Conservation (phyloP, 2,113 vertebrate species). For the Dermatemys mawii region DNA sequence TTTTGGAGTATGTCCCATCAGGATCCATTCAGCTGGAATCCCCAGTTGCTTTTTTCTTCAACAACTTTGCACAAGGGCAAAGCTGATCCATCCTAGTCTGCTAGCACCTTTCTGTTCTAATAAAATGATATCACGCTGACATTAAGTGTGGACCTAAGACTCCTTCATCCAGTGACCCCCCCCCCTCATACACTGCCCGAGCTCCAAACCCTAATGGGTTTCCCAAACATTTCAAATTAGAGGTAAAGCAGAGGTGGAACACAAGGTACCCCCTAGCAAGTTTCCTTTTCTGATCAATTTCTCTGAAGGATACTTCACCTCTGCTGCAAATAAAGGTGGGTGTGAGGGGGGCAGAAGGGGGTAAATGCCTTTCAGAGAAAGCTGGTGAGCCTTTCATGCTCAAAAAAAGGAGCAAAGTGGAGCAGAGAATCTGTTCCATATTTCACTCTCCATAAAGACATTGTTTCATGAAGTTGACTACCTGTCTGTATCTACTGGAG, state of each 20-base stretch:
- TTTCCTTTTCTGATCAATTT: not conserved
- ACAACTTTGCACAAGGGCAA: not conserved
- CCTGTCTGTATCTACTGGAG: not conserved
- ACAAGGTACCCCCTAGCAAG: not conserved
- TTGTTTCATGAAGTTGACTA: not conserved
- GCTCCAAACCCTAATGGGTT: not conserved
- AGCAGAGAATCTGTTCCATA: not conserved
- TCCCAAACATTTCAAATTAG: not conserved
- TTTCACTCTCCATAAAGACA: not conserved
- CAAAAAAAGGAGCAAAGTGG: not conserved
- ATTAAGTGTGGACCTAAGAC: not conserved
- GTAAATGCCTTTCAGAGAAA: not conserved
- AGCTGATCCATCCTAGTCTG: not conserved
- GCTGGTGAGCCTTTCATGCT: not conserved
- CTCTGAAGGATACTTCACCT: not conserved
- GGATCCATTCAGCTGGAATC: not conserved
- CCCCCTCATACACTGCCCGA: not conserved
- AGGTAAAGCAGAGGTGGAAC: not conserved
- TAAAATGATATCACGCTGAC: not conserved
- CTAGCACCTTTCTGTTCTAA: not conserved
- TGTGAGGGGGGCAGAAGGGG: not conserved
- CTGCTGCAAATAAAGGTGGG: not conserved
- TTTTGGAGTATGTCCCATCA: fast-evolving
- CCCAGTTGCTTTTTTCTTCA: not conserved
- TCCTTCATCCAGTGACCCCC: not conserved